Percentiles rank a stretch among this genome's conserved stretches.
Conservation (phyloP, 2,888 invertebrate species). For the Cosmia pyralina region DNA sequence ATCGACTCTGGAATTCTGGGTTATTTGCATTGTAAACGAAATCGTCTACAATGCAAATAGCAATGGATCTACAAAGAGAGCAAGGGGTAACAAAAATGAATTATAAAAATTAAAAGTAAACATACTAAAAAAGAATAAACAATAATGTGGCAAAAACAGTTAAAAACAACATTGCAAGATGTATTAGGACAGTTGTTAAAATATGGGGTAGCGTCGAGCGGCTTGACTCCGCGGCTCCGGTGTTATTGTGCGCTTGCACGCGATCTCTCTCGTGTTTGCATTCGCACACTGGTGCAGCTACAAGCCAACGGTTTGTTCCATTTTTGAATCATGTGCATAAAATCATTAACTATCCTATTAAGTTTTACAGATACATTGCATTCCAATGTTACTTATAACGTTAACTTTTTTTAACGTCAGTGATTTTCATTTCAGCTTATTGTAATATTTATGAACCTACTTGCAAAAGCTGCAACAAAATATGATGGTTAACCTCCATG, state of each 20-base stretch:
- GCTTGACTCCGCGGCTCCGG: conserved; percentile 83
- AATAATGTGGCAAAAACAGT: conserved; percentile 89
- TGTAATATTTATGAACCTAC: background rate
- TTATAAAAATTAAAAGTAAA: conserved; percentile 89
- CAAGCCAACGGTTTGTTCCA: conserved; percentile 67
- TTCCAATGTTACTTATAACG: conserved; percentile 35
- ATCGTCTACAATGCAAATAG: conserved; percentile 31
- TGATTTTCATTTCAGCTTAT: background rate
- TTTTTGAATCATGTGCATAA: conserved; percentile 61
- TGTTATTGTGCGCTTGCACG: conserved; percentile 87
- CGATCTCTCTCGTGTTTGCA: conserved; percentile 76
- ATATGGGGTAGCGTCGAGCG: conserved; percentile 88
- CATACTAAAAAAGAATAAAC: conserved; percentile 86
- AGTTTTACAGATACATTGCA: conserved; percentile 38
- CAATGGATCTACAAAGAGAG: conserved; percentile 41
- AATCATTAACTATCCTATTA: conserved; percentile 54
- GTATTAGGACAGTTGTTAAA: conserved; percentile 91
- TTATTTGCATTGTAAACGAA: conserved; percentile 42
- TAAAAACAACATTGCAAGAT: conserved; percentile 90
- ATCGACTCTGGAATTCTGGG: conserved; percentile 28
- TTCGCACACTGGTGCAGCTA: conserved; percentile 71
- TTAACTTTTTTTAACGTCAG: no score
- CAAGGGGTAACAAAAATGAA: conserved; percentile 74
- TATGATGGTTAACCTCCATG: background rate
- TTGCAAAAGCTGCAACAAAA: background rate